phyloP scores from a whole-genome alignment of 2,888 invertebrate species.

The Lamellibrachia satsuma region DNA sequence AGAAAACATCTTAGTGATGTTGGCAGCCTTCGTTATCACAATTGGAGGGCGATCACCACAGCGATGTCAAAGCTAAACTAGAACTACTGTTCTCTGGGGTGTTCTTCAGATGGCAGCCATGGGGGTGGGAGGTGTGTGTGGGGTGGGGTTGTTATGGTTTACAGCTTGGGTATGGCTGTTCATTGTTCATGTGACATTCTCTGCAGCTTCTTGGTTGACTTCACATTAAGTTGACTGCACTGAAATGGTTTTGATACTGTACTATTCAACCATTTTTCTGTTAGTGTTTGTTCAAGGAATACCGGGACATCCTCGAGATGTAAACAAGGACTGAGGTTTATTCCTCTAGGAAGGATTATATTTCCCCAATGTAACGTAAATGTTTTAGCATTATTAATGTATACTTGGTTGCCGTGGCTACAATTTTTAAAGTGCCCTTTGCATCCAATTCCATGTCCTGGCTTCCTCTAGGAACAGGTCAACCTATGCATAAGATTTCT shows the following conservation, averaged over 20 bases:
- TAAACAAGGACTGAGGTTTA: not conserved
- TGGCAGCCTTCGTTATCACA: constrained; percentile 34
- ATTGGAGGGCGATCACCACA: constrained; percentile 24
- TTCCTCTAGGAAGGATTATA: no score
- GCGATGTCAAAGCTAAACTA: not conserved
- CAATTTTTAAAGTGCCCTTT: no score
- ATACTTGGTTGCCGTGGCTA: no score
- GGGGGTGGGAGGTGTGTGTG: not conserved
- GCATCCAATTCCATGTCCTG: no score
- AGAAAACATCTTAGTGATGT: constrained; percentile 36
- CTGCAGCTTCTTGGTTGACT: not conserved
- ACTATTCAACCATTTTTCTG: not conserved
- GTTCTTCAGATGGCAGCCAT: not conserved
- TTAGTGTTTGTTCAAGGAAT: not conserved
- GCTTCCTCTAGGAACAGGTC: no score
- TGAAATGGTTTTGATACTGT: not conserved
- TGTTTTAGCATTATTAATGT: no score
- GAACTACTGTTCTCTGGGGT: not conserved
- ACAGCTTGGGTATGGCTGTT: not conserved
- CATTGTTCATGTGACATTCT: not conserved
- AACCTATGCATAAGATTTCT: no score
- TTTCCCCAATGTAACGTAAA: no score
- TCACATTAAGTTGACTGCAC: not conserved
- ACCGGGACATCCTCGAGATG: not conserved
- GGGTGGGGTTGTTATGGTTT: not conserved